phyloP scores from a whole-genome alignment of 2,888 invertebrate species.

The Heliconius cydno region DNA sequence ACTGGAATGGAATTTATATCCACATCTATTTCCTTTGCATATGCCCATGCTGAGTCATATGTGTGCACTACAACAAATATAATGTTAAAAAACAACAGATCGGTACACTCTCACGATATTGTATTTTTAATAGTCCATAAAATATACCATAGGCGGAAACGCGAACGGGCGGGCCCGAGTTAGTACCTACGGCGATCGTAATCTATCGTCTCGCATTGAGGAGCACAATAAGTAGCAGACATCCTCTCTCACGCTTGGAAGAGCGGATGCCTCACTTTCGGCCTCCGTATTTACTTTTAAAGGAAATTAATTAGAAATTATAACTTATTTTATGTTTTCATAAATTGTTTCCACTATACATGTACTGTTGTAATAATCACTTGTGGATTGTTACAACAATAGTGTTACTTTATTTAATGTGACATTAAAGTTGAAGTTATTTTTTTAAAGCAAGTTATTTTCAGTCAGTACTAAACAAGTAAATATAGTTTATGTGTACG shows the following conservation, averaged over 20 bases:
- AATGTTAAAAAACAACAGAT: not conserved
- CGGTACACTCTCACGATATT: constrained; percentile 23
- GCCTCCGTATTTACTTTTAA: constrained; percentile 66
- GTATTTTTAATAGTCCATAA: constrained; percentile 46
- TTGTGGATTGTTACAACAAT: too few species aligned
- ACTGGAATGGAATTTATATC: too few species aligned
- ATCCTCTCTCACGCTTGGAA: constrained; percentile 81
- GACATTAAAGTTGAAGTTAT: too few species aligned
- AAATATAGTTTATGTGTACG: too few species aligned
- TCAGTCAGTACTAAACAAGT: too few species aligned
- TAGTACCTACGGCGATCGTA: constrained; percentile 56
- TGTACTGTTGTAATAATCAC: too few species aligned
- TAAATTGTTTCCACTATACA: too few species aligned
- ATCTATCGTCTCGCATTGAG: constrained; percentile 79
- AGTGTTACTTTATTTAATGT: too few species aligned
- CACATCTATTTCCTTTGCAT: too few species aligned
- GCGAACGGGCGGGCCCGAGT: constrained; percentile 57
- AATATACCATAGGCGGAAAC: constrained; percentile 50
- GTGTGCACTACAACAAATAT: not conserved
- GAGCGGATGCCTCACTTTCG: constrained; percentile 75
- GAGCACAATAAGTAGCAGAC: constrained; percentile 79
- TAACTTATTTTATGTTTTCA: too few species aligned
- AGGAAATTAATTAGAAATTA: not conserved
- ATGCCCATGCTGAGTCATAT: too few species aligned
- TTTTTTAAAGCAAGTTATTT: too few species aligned